A percentile compares a stretch with the other conserved stretches of the same genome.
Evolutionary conservation across 2,113 vertebrate species (phyloP).

Genomic region (Pagrus major): DNA sequence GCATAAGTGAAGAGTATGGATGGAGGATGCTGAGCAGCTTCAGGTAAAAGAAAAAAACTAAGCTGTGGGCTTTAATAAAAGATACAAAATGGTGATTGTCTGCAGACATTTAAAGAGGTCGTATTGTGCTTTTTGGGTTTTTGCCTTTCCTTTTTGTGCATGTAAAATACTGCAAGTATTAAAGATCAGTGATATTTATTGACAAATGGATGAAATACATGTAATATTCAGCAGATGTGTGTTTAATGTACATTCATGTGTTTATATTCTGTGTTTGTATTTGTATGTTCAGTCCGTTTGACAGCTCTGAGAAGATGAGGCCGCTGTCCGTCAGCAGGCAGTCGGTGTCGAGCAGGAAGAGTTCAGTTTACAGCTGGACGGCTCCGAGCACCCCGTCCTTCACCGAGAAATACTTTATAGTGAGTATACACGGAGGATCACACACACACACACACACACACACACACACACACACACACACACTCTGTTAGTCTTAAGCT

Average conservation of each 20-base stretch:
- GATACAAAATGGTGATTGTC: neutral
- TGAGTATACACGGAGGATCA: slow-evolving; percentile 79
- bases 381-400: slow-evolving; percentile 94
- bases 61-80: neutral
- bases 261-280: neutral
- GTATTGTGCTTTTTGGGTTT: too few relatives aligned
- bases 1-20: too few relatives aligned
- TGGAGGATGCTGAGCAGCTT: too few relatives aligned
- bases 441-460: neutral
- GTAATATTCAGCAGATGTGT: neutral
- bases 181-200: too few relatives aligned
- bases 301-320: slow-evolving; percentile 84
- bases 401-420: slow-evolving; percentile 93
- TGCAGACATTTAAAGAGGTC: neutral
- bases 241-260: neutral
- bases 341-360: slow-evolving; percentile 90
- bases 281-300: slow-evolving; percentile 87
- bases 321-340: slow-evolving; percentile 85
- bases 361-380: slow-evolving; percentile 91
- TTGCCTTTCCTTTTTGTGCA: too few relatives aligned
- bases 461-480: neutral
- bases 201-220: neutral
- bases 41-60: too few relatives aligned
- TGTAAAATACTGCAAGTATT: too few relatives aligned
- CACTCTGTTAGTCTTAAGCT: too few relatives aligned